Evolutionary conservation across 2,888 invertebrate genomes (phyloP).

Genomic region (Pristionchus fissidentatus): DNA sequence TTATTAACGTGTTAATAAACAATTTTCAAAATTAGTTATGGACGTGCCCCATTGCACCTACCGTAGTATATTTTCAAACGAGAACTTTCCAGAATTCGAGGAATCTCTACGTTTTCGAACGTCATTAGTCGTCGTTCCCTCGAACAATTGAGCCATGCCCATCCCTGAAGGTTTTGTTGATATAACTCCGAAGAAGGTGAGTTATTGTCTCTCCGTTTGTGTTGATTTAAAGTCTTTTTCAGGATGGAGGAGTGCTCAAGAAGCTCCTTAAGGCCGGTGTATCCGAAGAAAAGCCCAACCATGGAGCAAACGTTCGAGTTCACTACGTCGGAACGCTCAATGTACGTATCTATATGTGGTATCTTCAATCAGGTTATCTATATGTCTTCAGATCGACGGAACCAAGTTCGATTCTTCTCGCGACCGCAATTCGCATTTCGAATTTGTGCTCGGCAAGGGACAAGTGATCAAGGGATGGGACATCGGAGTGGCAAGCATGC

Average conservation of each 20-base stretch:
- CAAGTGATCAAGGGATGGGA: constrained; percentile 83
- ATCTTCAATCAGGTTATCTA: not conserved
- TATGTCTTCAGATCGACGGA: constrained; percentile 81
- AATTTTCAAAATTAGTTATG: not conserved
- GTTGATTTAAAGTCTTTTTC: constrained; percentile 10
- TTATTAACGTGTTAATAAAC: too few species aligned
- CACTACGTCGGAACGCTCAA: constrained; percentile 91
- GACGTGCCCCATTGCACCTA: not conserved
- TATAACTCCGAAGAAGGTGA: constrained; percentile 57
- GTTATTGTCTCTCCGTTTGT: not conserved
- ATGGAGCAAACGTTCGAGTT: constrained; percentile 77
- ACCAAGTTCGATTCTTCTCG: constrained; percentile 92
- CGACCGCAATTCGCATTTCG: constrained; percentile 87
- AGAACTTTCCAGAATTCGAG: not conserved
- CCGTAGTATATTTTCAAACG: not conserved
- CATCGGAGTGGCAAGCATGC: constrained; percentile 93
- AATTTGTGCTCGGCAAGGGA: constrained; percentile 90
- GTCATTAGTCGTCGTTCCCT: not conserved
- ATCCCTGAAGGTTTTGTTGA: constrained; percentile 51
- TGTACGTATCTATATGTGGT: constrained; percentile 23
- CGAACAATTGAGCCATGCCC: not conserved
- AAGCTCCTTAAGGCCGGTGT: constrained; percentile 83
- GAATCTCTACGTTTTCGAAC: not conserved
- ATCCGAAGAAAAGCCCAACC: constrained; percentile 77
- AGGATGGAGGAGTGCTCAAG: constrained; percentile 87